These are phyloP conservation scores for Heliconius eleuchia DNA, from an alignment of 1,140 invertebrate genomes.

Conservation along the genomic window DNA sequence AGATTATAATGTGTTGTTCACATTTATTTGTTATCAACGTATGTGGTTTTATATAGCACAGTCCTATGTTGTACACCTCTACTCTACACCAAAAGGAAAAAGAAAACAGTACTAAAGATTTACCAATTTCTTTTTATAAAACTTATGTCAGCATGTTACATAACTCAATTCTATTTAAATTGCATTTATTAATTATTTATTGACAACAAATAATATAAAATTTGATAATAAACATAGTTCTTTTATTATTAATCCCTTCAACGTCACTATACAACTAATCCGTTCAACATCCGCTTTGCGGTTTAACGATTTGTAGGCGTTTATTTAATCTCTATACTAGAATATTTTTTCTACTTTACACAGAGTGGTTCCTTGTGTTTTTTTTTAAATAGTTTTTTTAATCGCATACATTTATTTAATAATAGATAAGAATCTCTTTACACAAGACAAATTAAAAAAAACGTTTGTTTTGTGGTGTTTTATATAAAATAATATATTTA, in stretches of 20 bases:
- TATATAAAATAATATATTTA: too few relatives aligned
- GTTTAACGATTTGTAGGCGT: slow-evolving; percentile 4
- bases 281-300: slow-evolving; percentile 36
- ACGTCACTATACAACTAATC: slow-evolving; percentile 1
- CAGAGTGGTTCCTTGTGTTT: neutral
- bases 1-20: neutral
- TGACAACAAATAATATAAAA: neutral
- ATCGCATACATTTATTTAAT: too few relatives aligned
- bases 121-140: neutral
- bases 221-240: neutral
- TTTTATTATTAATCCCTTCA: neutral
- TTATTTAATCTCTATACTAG: neutral
- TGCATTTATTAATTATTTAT: neutral
- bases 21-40: too few relatives aligned
- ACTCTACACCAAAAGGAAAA: too few relatives aligned
- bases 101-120: too few relatives aligned
- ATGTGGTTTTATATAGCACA: too few relatives aligned
- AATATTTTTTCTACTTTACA: slow-evolving; percentile 27
- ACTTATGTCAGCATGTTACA: neutral
- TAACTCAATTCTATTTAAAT: neutral
- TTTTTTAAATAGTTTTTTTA: neutral
- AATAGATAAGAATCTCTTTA: too few relatives aligned
- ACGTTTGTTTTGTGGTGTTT: too few relatives aligned
- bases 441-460: too few relatives aligned
- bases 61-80: too few relatives aligned